Conservation (phyloP, 2,888 invertebrate species). For the Crepidodera aurea region DNA sequence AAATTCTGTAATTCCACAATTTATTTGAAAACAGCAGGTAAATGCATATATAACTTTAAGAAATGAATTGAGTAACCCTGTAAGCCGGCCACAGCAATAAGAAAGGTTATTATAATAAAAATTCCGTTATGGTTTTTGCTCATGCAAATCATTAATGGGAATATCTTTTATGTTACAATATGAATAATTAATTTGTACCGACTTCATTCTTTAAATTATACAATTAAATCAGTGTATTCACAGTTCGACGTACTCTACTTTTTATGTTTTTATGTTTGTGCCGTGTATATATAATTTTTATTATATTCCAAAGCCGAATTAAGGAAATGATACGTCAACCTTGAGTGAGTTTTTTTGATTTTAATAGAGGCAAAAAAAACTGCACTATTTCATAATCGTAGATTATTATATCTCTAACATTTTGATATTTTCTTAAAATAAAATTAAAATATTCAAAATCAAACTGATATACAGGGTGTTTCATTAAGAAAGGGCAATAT, state of each 20-base stretch:
- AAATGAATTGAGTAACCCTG: slow-evolving; percentile 4
- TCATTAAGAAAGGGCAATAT: no score
- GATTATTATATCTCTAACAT: no score
- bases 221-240: slow-evolving; percentile 48
- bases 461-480: no score
- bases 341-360: neutral
- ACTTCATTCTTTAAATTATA: slow-evolving; percentile 34
- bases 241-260: slow-evolving; percentile 53
- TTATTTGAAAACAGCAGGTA: no score
- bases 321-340: slow-evolving; percentile 20
- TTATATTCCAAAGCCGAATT: slow-evolving; percentile 5
- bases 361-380: neutral
- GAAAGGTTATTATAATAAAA: slow-evolving; percentile 37
- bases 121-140: slow-evolving; percentile 52
- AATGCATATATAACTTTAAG: no score
- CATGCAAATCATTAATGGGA: slow-evolving; percentile 54
- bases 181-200: slow-evolving; percentile 51
- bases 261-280: slow-evolving; percentile 28
- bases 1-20: no score
- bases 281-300: slow-evolving; percentile 1
- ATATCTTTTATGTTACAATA: slow-evolving; percentile 48
- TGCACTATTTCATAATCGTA: no score
- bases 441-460: no score
- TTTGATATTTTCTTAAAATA: no score
- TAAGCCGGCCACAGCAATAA: slow-evolving; percentile 29